phyloP scores from a whole-genome alignment of 2,113 vertebrate genomes.

The Cyprinodon variegatus region DNA sequence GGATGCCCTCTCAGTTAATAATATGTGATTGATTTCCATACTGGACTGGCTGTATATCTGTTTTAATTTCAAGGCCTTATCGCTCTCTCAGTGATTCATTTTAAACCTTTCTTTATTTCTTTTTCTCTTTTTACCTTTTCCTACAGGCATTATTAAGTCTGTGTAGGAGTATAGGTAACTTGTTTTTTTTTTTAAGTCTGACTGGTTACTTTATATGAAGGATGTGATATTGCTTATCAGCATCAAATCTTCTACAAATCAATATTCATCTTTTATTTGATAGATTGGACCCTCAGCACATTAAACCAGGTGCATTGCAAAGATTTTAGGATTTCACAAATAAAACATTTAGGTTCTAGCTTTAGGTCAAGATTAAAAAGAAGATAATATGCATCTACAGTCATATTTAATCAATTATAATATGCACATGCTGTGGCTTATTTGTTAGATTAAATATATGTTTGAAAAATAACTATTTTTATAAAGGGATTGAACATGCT shows the following conservation, averaged over 20 bases:
- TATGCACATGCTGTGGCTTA: not conserved
- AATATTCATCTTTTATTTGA: constrained; percentile 46
- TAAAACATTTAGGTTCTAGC: constrained; percentile 1
- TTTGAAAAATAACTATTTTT: not conserved
- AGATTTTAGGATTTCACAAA: constrained; percentile 34
- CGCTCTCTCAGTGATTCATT: constrained; percentile 57
- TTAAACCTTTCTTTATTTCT: constrained; percentile 64
- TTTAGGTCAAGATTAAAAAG: not conserved
- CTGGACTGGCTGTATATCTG: constrained; percentile 69
- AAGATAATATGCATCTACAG: not conserved
- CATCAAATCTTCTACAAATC: constrained; percentile 35
- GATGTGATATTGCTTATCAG: constrained; percentile 49
- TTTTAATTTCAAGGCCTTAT: constrained; percentile 77
- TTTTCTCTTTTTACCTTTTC: constrained; percentile 28
- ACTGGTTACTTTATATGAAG: constrained; percentile 61
- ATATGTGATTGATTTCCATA: constrained; percentile 82
- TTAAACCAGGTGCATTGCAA: constrained; percentile 16
- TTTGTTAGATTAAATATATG: not conserved
- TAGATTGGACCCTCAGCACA: constrained; percentile 51
- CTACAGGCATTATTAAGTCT: constrained; percentile 70
- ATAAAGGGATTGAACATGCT: not conserved
- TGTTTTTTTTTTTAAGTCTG: constrained; percentile 49
- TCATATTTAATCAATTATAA: too few relatives aligned
- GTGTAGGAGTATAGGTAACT: constrained; percentile 61
- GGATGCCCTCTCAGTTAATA: constrained; percentile 76